phyloP scores from a whole-genome alignment of 2,888 invertebrate genomes.

The Thecophora atra region DNA sequence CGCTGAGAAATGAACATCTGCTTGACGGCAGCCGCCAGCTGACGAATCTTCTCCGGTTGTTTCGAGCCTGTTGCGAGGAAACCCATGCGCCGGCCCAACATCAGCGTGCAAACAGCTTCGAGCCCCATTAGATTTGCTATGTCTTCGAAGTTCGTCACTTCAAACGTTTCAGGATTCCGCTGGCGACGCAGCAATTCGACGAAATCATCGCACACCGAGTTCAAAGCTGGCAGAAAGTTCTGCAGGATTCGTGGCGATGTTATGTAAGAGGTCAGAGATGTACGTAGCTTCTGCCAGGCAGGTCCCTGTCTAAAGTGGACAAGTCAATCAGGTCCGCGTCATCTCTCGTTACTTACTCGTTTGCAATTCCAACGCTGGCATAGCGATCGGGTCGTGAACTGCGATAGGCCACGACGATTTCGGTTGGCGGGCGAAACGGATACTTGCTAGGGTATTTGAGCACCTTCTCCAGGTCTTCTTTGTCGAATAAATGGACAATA shows the following conservation, averaged over 20 bases:
- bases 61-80: slow-evolving; percentile 70
- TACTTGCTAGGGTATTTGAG: slow-evolving; percentile 77
- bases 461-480: slow-evolving; percentile 78
- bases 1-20: slow-evolving; percentile 80
- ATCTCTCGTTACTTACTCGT: slow-evolving; percentile 73
- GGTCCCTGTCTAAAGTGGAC: slow-evolving; percentile 74
- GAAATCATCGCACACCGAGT: slow-evolving; percentile 81
- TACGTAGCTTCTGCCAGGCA: slow-evolving; percentile 79
- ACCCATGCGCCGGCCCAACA: slow-evolving; percentile 81
- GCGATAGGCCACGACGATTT: slow-evolving; percentile 81
- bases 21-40: slow-evolving; percentile 78
- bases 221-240: slow-evolving; percentile 78
- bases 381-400: slow-evolving; percentile 80
- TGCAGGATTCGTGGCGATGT: slow-evolving; percentile 80
- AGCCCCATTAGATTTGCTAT: slow-evolving; percentile 81
- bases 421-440: slow-evolving; percentile 84
- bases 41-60: slow-evolving; percentile 70
- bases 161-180: slow-evolving; percentile 68
- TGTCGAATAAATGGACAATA: slow-evolving; percentile 78
- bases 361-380: slow-evolving; percentile 82
- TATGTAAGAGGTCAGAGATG: slow-evolving; percentile 77
- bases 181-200: slow-evolving; percentile 72
- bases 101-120: slow-evolving; percentile 82
- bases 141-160: slow-evolving; percentile 75
- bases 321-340: slow-evolving; percentile 14